Evolutionary conservation across 2,888 invertebrate species (phyloP).

Genomic region (Euzophera pinguis): DNA sequence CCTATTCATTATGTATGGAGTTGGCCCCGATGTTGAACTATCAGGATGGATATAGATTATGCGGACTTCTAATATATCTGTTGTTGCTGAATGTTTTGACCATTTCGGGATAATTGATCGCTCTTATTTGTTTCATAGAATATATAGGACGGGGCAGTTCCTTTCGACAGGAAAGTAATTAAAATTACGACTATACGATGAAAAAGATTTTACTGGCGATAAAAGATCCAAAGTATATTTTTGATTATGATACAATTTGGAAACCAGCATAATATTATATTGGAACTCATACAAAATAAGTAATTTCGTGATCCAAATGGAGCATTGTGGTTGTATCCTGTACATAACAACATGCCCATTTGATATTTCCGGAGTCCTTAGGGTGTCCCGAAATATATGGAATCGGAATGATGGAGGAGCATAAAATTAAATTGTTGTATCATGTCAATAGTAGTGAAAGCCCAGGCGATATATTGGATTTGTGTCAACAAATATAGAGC

Average conservation of each 20-base stretch:
- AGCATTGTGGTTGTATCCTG: neutral
- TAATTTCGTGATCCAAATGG: constrained; percentile 3
- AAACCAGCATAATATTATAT: neutral
- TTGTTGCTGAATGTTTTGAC: constrained; percentile 12
- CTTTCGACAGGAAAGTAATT: too few species aligned
- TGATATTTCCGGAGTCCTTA: constrained; percentile 4
- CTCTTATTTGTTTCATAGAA: neutral
- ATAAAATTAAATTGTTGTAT: constrained; percentile 13
- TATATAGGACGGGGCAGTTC: too few species aligned
- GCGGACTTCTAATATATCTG: constrained; percentile 6
- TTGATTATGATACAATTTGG: too few species aligned
- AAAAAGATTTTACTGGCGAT: too few species aligned
- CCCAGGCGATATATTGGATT: constrained; percentile 31
- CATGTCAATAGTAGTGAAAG: constrained; percentile 14
- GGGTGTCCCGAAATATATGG: constrained; percentile 7
- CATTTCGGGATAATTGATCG: constrained; percentile 7
- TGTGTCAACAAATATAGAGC: constrained; percentile 44
- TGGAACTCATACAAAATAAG: constrained; percentile 1
- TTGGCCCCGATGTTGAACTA: constrained; percentile 10
- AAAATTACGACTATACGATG: too few species aligned
- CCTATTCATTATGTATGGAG: constrained; percentile 13
- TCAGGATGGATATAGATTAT: constrained; percentile 8
- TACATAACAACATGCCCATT: constrained; percentile 10
- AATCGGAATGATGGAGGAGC: constrained; percentile 3
- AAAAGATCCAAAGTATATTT: too few species aligned